phyloP scores from a whole-genome alignment of 2,888 invertebrate genomes.

The Mesoligia furuncula region DNA sequence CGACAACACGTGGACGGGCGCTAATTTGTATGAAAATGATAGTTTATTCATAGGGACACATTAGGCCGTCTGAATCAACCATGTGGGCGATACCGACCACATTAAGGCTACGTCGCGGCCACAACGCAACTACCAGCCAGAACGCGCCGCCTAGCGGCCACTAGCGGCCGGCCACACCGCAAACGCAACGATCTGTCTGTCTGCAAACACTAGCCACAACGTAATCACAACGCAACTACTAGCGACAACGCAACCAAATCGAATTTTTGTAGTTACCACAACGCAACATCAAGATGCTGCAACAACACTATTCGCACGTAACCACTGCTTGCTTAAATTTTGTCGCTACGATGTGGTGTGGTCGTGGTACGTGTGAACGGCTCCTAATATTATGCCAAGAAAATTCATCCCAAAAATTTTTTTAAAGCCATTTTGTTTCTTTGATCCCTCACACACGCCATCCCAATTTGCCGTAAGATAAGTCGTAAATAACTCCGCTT shows the following conservation, averaged over 20 bases:
- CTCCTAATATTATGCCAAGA: not conserved
- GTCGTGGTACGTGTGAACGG: not conserved
- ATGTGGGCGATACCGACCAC: not conserved
- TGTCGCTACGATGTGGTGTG: not conserved
- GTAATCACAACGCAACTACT: not conserved
- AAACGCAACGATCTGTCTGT: not conserved
- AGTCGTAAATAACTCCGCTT: constrained; percentile 50
- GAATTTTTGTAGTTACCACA: not conserved
- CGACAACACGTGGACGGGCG: too few relatives aligned
- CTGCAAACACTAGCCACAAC: not conserved
- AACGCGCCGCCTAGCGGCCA: not conserved
- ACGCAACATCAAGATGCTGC: not conserved
- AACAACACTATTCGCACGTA: not conserved
- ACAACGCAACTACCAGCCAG: not conserved
- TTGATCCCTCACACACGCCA: constrained; percentile 10
- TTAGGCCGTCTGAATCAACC: too few relatives aligned
- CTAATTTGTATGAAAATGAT: too few relatives aligned
- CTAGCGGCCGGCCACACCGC: not conserved
- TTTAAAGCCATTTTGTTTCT: not conserved
- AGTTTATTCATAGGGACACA: not conserved
- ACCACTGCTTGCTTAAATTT: not conserved
- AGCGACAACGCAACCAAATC: not conserved
- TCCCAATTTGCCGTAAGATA: constrained; percentile 26
- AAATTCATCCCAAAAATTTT: not conserved
- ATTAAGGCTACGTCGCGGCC: not conserved